A percentile compares a stretch with the other conserved stretches of the same genome.
These are phyloP conservation scores for Ceratosolen fusciceps DNA, from an alignment of 1,140 invertebrate genomes.

Conservation along the genomic window DNA sequence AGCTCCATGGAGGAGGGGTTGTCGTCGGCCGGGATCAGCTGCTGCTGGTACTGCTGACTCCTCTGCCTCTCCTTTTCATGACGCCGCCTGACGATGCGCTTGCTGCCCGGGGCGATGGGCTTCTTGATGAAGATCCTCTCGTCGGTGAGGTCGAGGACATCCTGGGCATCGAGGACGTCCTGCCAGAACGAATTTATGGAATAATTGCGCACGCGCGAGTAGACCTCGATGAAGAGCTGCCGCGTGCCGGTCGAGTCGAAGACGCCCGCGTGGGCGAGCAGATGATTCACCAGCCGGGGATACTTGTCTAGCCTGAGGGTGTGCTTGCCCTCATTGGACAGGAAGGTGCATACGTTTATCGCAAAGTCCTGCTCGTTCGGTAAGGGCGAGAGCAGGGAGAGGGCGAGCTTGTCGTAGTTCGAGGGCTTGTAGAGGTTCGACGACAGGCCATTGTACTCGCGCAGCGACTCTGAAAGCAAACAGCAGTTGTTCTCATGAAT, in stretches of 20 bases:
- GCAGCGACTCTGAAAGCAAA: constrained; percentile 75
- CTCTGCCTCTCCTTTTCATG: constrained; percentile 57
- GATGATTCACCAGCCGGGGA: constrained; percentile 87
- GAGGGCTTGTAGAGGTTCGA: constrained; percentile 81
- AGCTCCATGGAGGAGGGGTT: constrained; percentile 25
- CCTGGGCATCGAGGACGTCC: constrained; percentile 76
- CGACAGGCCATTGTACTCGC: constrained; percentile 79
- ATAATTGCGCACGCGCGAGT: constrained; percentile 79
- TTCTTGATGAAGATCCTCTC: constrained; percentile 75
- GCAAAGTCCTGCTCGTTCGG: constrained; percentile 99
- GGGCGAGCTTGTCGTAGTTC: constrained; percentile 89
- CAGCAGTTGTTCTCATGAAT: not conserved
- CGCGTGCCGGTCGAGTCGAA: constrained; percentile 82
- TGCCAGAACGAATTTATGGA: constrained; percentile 84
- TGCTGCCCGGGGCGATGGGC: constrained; percentile 52
- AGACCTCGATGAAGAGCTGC: constrained; percentile 81
- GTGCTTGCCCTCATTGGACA: constrained; percentile 94
- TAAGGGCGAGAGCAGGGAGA: constrained; percentile 92
- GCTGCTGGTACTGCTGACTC: too few relatives aligned
- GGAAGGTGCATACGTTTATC: constrained; percentile 94
- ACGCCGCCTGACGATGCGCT: constrained; percentile 61
- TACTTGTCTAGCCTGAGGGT: constrained; percentile 86
- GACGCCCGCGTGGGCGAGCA: constrained; percentile 94
- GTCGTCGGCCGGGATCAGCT: not conserved
- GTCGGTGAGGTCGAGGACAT: constrained; percentile 79